A percentile compares a stretch with the other conserved stretches of the same genome.
phyloP scores from a whole-genome alignment of 2,797 vertebrate genomes.

The Cirrhinus molitorella region DNA sequence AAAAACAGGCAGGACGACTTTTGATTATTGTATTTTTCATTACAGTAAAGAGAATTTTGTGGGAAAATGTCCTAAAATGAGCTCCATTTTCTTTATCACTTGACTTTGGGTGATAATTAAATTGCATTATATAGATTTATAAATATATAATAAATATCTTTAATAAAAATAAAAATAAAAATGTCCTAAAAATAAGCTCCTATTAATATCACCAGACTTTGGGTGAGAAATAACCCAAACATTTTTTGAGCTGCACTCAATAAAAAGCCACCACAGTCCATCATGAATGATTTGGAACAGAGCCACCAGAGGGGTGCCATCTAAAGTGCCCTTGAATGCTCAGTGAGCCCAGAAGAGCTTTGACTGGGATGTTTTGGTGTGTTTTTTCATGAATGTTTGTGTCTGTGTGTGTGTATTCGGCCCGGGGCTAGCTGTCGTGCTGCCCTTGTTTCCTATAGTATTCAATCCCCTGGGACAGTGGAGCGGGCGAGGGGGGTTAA shows the following conservation, averaged over 20 bases:
- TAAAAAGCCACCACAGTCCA: not conserved
- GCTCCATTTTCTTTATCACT: not conserved
- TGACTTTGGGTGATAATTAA: not conserved
- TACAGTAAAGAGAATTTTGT: slow-evolving; percentile 26
- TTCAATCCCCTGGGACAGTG: slow-evolving; percentile 59
- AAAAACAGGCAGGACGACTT: not conserved
- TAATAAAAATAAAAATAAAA: too few species aligned
- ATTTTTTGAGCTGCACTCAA: not conserved
- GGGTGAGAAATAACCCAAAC: not conserved
- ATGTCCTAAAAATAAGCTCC: not conserved
- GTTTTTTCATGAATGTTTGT: slow-evolving; percentile 3
- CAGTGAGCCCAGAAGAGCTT: slow-evolving; percentile 22
- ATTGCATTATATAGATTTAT: not conserved
- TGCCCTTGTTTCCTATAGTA: slow-evolving; percentile 30
- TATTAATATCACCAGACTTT: not conserved
- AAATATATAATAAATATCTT: too few species aligned
- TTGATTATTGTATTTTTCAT: not conserved
- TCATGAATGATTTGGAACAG: slow-evolving; percentile 41
- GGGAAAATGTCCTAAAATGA: not conserved
- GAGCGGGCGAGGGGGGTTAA: slow-evolving; percentile 51
- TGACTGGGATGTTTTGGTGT: not conserved
- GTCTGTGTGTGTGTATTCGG: slow-evolving; percentile 25
- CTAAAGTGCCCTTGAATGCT: slow-evolving; percentile 56
- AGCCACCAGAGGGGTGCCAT: not conserved
- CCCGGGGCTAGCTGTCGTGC: slow-evolving; percentile 51